Percentiles rank a stretch among this genome's conserved stretches.
Conservation (phyloP, 2,113 vertebrate species). For the Podarcis cretensis region DNA sequence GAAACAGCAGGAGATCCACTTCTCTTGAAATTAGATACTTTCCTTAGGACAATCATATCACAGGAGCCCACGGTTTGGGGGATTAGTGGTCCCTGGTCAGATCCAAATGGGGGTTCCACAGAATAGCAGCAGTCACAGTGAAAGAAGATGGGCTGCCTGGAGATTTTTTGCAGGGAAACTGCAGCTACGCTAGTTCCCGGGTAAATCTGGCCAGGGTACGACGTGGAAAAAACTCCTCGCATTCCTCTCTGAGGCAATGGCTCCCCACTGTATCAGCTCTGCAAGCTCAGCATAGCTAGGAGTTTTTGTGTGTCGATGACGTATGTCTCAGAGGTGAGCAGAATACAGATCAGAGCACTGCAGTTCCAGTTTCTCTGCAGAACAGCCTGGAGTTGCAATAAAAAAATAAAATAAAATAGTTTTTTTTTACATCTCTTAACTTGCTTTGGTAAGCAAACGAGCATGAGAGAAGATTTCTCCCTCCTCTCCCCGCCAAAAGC, state of each 20-base stretch:
- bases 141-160: too few relatives aligned
- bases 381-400: background rate
- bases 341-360: background rate
- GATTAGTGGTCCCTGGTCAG: background rate
- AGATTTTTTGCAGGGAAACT: background rate
- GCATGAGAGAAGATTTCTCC: background rate
- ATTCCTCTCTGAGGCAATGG: background rate
- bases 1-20: background rate
- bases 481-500: background rate
- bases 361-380: background rate
- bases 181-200: background rate
- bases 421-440: background rate
- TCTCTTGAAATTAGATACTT: background rate
- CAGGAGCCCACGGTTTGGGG: background rate
- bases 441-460: constrained; percentile 8
- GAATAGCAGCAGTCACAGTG: too few relatives aligned
- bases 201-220: background rate
- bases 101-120: too few relatives aligned
- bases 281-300: background rate
- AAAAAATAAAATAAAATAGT: background rate
- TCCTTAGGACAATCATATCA: background rate
- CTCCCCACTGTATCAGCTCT: background rate
- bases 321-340: background rate
- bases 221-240: background rate
- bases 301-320: constrained; percentile 1